phyloP scores from a whole-genome alignment of 2,888 invertebrate species.

The Clusia tigrina region DNA sequence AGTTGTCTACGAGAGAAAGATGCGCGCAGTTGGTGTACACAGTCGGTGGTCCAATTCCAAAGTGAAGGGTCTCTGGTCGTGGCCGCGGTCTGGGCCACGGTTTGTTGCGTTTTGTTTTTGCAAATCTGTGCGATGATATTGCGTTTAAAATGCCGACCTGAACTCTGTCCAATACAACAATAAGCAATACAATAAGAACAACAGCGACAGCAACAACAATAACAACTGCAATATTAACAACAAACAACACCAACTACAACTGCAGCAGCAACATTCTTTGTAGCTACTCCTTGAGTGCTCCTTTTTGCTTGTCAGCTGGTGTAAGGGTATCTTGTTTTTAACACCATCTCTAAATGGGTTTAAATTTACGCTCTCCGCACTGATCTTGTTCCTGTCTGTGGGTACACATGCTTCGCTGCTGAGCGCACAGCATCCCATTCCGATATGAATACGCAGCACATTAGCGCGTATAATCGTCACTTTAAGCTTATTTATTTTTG shows the following conservation, averaged over 20 bases:
- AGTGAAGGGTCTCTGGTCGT: constrained; percentile 12
- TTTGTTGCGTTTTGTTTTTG: constrained; percentile 6
- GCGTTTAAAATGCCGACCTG: background rate
- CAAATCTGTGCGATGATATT: background rate
- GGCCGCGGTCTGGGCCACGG: background rate
- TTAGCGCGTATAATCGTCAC: constrained; percentile 14
- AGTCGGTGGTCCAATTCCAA: constrained; percentile 46
- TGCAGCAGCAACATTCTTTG: background rate
- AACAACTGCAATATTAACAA: background rate
- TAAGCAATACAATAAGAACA: background rate
- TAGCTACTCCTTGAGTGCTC: constrained; percentile 8
- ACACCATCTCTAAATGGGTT: constrained; percentile 55
- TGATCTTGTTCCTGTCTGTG: background rate
- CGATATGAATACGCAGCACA: no score
- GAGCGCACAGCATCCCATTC: no score
- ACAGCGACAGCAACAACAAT: background rate
- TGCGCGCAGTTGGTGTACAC: constrained; percentile 30
- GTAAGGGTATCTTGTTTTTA: constrained; percentile 50
- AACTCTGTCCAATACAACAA: no score
- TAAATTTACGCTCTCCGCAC: constrained; percentile 45
- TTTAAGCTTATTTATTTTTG: constrained; percentile 55
- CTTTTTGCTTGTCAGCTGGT: constrained; percentile 27
- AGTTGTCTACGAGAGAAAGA: constrained; percentile 40
- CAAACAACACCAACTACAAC: background rate
- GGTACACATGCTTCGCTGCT: no score